These are phyloP conservation scores for Drosophila parabipectinata DNA, from an alignment of 1,140 invertebrate genomes.

Conservation along the genomic window DNA sequence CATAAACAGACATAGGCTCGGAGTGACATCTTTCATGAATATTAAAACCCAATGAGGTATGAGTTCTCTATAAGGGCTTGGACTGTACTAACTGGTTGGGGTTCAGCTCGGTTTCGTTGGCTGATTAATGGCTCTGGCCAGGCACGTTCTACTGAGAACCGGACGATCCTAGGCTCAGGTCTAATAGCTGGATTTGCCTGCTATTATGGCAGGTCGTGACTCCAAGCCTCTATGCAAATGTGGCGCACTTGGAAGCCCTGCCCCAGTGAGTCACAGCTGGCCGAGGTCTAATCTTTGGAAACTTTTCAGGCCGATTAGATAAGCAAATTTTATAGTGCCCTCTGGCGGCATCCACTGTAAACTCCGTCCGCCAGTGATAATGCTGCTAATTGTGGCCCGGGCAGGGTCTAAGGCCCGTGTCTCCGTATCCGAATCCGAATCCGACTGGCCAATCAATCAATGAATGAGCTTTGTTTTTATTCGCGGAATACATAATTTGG, in stretches of 20 bases:
- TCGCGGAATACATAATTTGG: constrained; percentile 19
- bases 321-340: constrained; percentile 45
- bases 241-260: no score
- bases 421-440: no score
- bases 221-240: no score
- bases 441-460: constrained; percentile 27
- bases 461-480: constrained; percentile 38
- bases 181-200: constrained; percentile 6
- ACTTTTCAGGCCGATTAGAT: constrained; percentile 36
- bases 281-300: constrained; percentile 11
- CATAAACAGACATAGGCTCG: background rate
- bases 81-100: background rate
- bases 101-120: background rate
- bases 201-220: constrained; percentile 49
- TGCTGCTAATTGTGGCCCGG: constrained; percentile 30
- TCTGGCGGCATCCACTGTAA: no score
- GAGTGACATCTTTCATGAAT: background rate
- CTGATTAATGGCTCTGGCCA: constrained; percentile 39
- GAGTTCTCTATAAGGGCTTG: no score
- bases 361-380: constrained; percentile 16
- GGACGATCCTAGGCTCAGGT: constrained; percentile 4
- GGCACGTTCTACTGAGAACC: constrained; percentile 16
- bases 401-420: background rate
- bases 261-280: no score
- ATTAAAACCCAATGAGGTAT: background rate